A percentile compares a stretch with the other conserved stretches of the same genome.
These are phyloP conservation scores for Meteorus cinctellus DNA, from an alignment of 2,888 invertebrate genomes.

Conservation along the genomic window DNA sequence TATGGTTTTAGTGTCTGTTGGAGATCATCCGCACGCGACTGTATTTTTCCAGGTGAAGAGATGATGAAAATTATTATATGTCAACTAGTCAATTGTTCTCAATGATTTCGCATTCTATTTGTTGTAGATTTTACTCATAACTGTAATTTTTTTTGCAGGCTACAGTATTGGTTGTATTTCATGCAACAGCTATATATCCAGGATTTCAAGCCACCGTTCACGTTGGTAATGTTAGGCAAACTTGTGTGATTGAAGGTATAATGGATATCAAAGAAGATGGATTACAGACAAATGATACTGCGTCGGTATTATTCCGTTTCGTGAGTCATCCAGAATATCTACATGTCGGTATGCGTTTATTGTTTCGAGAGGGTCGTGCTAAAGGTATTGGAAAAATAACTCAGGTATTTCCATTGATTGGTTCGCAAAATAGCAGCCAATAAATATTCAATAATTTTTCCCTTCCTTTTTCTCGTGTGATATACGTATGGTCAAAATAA, in stretches of 20 bases:
- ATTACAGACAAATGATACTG: constrained; percentile 88
- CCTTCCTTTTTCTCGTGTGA: neutral
- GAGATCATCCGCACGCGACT: constrained; percentile 74
- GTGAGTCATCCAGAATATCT: constrained; percentile 93
- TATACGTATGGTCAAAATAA: neutral
- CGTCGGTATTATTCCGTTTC: constrained; percentile 91
- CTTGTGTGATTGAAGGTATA: constrained; percentile 90
- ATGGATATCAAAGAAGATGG: constrained; percentile 79
- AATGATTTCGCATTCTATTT: too few species aligned
- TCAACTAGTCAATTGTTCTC: neutral
- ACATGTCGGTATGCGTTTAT: constrained; percentile 83
- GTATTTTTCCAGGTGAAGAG: constrained; percentile 75
- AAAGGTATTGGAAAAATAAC: constrained; percentile 91
- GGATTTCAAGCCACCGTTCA: constrained; percentile 96
- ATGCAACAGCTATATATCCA: constrained; percentile 86
- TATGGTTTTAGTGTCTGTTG: constrained; percentile 84
- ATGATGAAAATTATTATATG: too few species aligned
- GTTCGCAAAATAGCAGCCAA: constrained; percentile 51
- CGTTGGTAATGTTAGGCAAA: constrained; percentile 96
- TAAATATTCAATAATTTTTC: constrained; percentile 5
- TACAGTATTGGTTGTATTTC: constrained; percentile 90
- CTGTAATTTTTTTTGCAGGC: constrained; percentile 78
- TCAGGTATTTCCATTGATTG: constrained; percentile 79
- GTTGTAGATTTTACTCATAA: neutral
- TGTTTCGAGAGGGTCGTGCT: constrained; percentile 88